phyloP scores from a whole-genome alignment of 2,888 invertebrate species.

The Noctua pronuba region DNA sequence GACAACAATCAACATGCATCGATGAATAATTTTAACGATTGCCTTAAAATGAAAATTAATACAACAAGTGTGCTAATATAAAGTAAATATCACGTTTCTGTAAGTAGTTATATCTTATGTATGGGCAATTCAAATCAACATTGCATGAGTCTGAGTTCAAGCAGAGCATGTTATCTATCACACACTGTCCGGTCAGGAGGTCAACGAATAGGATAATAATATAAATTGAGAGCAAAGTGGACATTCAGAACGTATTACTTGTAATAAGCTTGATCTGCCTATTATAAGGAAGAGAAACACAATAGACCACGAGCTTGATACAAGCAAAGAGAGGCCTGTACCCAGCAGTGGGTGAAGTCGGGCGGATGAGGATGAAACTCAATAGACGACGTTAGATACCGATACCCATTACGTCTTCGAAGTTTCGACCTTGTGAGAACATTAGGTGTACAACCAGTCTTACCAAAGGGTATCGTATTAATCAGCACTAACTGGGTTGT shows the following conservation, averaged over 20 bases:
- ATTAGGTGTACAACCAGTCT: background rate
- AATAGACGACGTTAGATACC: background rate
- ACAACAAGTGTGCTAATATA: background rate
- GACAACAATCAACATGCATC: background rate
- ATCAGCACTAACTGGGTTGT: too few relatives aligned
- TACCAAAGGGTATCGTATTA: too few relatives aligned
- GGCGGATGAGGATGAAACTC: too few relatives aligned
- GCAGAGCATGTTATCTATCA: constrained; percentile 30
- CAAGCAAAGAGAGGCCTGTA: too few relatives aligned
- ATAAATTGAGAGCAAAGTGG: constrained; percentile 1
- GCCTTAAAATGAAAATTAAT: background rate
- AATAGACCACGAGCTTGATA: background rate
- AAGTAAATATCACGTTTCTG: too few relatives aligned
- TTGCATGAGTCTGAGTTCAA: constrained; percentile 1
- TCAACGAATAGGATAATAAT: constrained; percentile 42
- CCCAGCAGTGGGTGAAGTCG: too few relatives aligned
- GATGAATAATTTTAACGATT: background rate
- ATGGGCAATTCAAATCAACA: background rate
- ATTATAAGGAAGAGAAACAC: background rate
- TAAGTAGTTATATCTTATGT: background rate
- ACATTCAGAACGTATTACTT: background rate
- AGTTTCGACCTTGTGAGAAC: background rate
- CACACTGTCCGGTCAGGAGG: constrained; percentile 53
- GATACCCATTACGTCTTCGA: background rate
- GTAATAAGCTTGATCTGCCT: background rate